Conservation (phyloP, 1,140 invertebrate species). For the Panulirus ornatus region DNA sequence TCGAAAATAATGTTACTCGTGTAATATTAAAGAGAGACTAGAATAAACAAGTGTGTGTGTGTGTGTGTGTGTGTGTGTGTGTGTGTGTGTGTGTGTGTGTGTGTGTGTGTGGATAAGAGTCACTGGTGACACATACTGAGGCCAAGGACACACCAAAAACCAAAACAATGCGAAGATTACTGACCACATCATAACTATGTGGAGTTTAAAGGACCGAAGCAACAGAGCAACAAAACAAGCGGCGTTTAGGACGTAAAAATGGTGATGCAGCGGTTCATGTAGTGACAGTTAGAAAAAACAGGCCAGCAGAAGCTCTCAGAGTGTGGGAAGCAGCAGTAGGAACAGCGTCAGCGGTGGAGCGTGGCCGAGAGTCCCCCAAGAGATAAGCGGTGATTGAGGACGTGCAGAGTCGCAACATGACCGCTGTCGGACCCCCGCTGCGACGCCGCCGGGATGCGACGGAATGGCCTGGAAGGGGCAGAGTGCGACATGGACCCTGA, state of each 20-base stretch:
- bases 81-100: too few species aligned
- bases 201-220: too few species aligned
- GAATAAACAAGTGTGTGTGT: too few species aligned
- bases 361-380: neutral
- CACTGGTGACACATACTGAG: too few species aligned
- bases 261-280: neutral
- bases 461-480: slow-evolving; percentile 15
- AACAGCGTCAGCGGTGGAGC: neutral
- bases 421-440: slow-evolving; percentile 27
- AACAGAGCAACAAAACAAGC: too few species aligned
- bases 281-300: neutral
- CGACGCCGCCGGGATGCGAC: slow-evolving; percentile 33
- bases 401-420: slow-evolving; percentile 36
- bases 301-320: neutral
- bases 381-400: slow-evolving; percentile 43
- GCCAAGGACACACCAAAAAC: too few species aligned
- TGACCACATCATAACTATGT: too few species aligned
- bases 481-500: neutral
- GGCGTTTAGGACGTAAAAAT: neutral
- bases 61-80: too few species aligned
- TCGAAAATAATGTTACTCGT: too few species aligned
- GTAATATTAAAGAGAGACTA: too few species aligned
- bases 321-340: neutral
- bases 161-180: too few species aligned
- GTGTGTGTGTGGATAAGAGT: too few species aligned